These are phyloP conservation scores for Pteronotus mesoamericanus DNA, from an alignment of 2,797 vertebrate species.

Conservation along the genomic window DNA sequence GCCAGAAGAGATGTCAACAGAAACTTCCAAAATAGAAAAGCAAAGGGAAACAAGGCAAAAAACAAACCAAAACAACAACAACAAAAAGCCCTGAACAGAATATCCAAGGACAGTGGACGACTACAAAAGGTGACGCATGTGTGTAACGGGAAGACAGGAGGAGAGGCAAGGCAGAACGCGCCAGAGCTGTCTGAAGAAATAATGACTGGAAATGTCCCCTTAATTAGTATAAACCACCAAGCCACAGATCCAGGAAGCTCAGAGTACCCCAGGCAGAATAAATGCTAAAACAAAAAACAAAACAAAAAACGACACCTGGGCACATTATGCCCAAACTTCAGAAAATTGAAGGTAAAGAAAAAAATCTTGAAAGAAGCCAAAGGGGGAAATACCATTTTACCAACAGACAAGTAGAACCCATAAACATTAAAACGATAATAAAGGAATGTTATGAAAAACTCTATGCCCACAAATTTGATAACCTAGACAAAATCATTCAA, in stretches of 20 bases:
- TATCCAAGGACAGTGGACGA: neutral
- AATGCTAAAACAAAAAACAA: neutral
- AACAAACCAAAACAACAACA: no score
- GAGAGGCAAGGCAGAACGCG: neutral
- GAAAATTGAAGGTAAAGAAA: neutral
- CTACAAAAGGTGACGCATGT: neutral
- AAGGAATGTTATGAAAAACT: neutral
- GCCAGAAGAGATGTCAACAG: neutral
- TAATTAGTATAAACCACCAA: neutral
- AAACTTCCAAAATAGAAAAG: neutral
- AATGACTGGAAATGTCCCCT: neutral
- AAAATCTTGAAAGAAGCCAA: neutral
- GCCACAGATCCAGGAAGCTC: neutral
- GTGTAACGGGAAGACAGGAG: neutral
- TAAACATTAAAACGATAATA: neutral
- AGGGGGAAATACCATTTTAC: neutral
- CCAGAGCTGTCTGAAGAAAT: neutral
- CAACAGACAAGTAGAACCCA: neutral
- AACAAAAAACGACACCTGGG: neutral
- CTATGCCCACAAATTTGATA: neutral
- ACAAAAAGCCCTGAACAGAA: neutral
- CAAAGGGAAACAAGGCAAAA: neutral
- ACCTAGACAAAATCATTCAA: neutral
- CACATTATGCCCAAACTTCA: neutral
- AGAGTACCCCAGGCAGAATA: neutral